Evolutionary conservation across 64 coral and sea anemone genomes (phyloP).

Genomic region (Montipora efflorescens): DNA sequence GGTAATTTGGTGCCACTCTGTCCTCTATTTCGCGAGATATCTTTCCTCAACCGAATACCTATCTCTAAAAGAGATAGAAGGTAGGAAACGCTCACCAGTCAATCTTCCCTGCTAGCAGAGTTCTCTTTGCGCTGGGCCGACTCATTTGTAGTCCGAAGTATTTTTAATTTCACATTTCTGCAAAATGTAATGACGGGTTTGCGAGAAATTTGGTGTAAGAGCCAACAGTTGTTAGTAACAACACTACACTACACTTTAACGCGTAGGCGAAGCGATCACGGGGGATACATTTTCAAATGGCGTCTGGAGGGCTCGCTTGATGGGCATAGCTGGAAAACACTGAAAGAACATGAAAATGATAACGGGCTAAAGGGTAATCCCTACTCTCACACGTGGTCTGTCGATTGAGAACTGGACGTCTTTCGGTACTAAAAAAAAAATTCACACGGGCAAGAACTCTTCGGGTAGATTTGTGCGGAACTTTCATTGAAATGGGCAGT

Average conservation of each 20-base stretch:
- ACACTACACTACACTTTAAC: conserved; percentile 45
- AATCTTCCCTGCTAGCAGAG: too few relatives aligned
- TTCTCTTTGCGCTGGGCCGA: too few relatives aligned
- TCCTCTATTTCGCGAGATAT: too few relatives aligned
- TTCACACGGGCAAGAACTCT: conserved; percentile 53
- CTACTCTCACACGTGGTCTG: conserved; percentile 72
- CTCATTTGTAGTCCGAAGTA: too few relatives aligned
- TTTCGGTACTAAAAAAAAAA: conserved; percentile 37
- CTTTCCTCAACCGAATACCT: too few relatives aligned
- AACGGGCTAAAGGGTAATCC: conserved; percentile 59
- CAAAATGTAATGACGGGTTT: too few relatives aligned
- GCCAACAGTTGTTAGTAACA: too few relatives aligned
- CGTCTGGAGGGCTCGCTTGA: conserved; percentile 78
- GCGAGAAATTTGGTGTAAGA: too few relatives aligned
- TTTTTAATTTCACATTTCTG: too few relatives aligned
- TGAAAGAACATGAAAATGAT: conserved; percentile 76
- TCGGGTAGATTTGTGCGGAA: conserved; percentile 79
- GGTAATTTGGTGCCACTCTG: too few relatives aligned
- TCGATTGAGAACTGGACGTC: conserved; percentile 73
- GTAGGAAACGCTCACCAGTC: too few relatives aligned
- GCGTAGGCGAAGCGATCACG: conserved; percentile 70
- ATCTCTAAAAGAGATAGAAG: too few relatives aligned
- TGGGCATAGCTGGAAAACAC: conserved; percentile 62
- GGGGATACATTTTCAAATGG: conserved; percentile 74
- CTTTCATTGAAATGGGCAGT: conserved; percentile 43